phyloP scores from a whole-genome alignment of 1,140 invertebrate genomes.

The Eurosta solidaginis region DNA sequence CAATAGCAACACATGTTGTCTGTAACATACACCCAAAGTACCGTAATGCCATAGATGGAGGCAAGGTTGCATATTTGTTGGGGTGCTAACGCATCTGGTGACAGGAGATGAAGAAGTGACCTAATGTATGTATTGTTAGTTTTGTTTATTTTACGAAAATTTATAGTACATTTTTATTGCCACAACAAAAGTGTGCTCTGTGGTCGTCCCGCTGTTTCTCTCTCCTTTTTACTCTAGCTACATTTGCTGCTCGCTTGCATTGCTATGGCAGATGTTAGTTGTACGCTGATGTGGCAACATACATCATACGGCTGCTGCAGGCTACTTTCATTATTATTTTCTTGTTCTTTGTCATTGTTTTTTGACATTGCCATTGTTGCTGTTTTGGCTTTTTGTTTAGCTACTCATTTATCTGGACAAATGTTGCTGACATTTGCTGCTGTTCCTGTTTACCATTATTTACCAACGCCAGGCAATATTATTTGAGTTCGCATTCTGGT shows the following conservation, averaged over 20 bases:
- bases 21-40: background rate
- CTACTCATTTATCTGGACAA: conserved; percentile 25
- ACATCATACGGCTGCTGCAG: background rate
- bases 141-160: conserved; percentile 13
- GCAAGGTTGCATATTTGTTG: too few relatives aligned
- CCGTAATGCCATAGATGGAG: background rate
- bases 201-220: too few relatives aligned
- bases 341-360: conserved; percentile 11
- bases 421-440: conserved; percentile 8
- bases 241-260: background rate
- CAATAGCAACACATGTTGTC: conserved; percentile 15
- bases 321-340: conserved; percentile 9
- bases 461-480: background rate
- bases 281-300: background rate
- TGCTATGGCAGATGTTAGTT: background rate
- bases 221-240: background rate
- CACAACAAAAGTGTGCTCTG: too few relatives aligned
- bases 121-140: background rate
- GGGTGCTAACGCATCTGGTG: background rate
- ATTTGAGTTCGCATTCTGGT: too few relatives aligned
- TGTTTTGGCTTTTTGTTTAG: conserved; percentile 24
- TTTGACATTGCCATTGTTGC: conserved; percentile 11
- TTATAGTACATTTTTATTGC: background rate
- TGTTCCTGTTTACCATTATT: background rate
- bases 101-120: conserved; percentile 15